These are phyloP conservation scores for Eurystomus gularis DNA, from an alignment of 2,113 vertebrate genomes.

Conservation along the genomic window DNA sequence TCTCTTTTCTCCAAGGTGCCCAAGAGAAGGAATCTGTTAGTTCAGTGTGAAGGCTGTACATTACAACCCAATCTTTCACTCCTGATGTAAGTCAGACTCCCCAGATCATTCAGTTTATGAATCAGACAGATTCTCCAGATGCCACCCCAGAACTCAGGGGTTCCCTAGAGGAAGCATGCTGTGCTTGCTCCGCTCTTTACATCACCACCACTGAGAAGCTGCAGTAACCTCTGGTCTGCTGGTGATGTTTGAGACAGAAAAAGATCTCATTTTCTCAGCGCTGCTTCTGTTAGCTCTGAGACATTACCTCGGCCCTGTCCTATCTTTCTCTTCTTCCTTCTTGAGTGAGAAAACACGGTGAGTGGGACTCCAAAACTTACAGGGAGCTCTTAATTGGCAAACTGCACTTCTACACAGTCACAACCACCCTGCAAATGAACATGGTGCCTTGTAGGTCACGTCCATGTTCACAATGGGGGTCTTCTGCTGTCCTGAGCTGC, in stretches of 20 bases:
- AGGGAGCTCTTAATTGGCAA: background rate
- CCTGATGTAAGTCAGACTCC: background rate
- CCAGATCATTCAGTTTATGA: background rate
- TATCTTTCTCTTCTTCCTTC: background rate
- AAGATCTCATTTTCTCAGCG: background rate
- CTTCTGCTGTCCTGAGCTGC: background rate
- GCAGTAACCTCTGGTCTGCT: background rate
- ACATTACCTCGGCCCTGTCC: background rate
- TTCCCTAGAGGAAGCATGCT: background rate
- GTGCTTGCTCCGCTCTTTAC: background rate
- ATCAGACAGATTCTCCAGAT: background rate
- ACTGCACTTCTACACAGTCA: background rate
- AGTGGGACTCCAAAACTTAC: background rate
- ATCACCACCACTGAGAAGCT: background rate
- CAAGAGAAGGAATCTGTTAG: background rate
- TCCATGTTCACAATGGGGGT: background rate
- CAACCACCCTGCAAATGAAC: background rate
- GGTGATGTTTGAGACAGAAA: background rate
- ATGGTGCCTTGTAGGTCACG: accelerated
- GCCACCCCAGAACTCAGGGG: background rate
- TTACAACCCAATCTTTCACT: background rate
- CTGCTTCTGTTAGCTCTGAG: background rate
- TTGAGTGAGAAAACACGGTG: background rate
- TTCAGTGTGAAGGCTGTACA: background rate
- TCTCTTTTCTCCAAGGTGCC: background rate